Evolutionary conservation across 2,888 invertebrate species (phyloP), one percentile per base, ranked within the genome.

Genomic region (Caenorhabditis afra): DNA sequence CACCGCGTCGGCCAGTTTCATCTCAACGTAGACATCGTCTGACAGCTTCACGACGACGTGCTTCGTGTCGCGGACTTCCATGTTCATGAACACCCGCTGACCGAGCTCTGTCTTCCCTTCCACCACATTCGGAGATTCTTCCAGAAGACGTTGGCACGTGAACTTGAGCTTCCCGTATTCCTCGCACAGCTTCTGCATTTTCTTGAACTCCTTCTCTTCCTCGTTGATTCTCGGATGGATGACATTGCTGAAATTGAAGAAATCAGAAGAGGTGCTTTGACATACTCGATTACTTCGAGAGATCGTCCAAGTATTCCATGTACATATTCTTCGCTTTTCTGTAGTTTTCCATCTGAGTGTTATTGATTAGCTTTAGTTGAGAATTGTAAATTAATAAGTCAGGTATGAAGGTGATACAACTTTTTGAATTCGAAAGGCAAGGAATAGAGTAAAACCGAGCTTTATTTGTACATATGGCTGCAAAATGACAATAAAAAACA

Each of bases 51-150:
- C 82, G 8, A 81, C 65, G 4, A 84, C 70, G 55, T 67, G 76
- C 23, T 73, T 68, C 18, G 77, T 75, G 50, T 79, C 74, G 29
- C 79, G 49, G 81, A 81, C 74, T 78, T 81, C 80, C 12, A 79
- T 81, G 59, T 83, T 81, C 53, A 81, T 79, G 49, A 70, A 81
- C 4, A 81, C 35, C 39, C 65, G 64, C 23, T 81, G 76, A 16
- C 81, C 81, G 16, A 83, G 35, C 14, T 81, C 80, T 0, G 77
- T 74, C 52, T 73, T 76, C 53, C 78, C 73, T 41, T 76, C 74
- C 3, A 71, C 11, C 7, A 50, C 49, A 22, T 22, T 18, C 14
- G 50, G 44, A 18, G 67, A 39, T 4, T 66, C 52, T 10, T 58
- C 68, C 20, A 78, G 23, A 5, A 79, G 22, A 18, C 61, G 37